A percentile compares a stretch with the other conserved stretches of the same genome.
Conservation (phyloP, 2,888 invertebrate species). For the Tridacna crocea region DNA sequence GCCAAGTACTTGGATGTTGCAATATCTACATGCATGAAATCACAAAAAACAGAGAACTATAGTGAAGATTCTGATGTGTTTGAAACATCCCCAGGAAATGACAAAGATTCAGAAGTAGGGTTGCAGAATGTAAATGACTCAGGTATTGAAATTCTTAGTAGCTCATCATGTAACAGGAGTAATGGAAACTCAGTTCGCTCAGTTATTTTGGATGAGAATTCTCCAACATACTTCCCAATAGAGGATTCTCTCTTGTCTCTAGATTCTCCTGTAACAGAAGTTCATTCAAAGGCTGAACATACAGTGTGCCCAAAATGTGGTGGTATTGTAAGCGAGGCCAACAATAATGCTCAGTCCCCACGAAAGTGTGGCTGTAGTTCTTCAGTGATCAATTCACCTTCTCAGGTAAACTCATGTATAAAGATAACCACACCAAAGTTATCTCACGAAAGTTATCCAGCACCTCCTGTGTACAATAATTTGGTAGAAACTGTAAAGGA, state of each 20-base stretch:
- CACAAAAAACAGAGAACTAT: conserved; percentile 33
- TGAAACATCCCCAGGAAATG: conserved; percentile 41
- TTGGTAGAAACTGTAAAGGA: neutral
- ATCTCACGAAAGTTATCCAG: neutral
- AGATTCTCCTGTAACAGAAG: conserved; percentile 53
- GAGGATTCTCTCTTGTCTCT: conserved; percentile 57
- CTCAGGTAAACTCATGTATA: conserved; percentile 44
- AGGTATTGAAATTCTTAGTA: conserved; percentile 61
- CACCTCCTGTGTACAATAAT: neutral
- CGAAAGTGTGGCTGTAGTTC: conserved; percentile 52
- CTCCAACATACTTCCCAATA: conserved; percentile 55
- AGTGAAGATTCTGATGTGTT: conserved; percentile 51
- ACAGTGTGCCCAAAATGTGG: conserved; percentile 60
- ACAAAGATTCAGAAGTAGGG: conserved; percentile 52
- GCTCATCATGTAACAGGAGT: conserved; percentile 60
- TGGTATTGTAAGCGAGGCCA: conserved; percentile 57
- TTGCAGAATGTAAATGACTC: conserved; percentile 60
- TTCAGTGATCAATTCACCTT: conserved; percentile 49
- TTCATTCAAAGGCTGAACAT: conserved; percentile 47
- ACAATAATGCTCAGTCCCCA: conserved; percentile 60
- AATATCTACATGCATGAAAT: conserved; percentile 25
- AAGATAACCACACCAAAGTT: conserved; percentile 17
- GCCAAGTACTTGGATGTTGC: conserved; percentile 46
- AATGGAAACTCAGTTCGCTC: conserved; percentile 62
- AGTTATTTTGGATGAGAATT: conserved; percentile 56